Evolutionary conservation across 2,797 vertebrate species (phyloP), one percentile per base, ranked within the genome.

Genomic region (Channallabes apus): DNA sequence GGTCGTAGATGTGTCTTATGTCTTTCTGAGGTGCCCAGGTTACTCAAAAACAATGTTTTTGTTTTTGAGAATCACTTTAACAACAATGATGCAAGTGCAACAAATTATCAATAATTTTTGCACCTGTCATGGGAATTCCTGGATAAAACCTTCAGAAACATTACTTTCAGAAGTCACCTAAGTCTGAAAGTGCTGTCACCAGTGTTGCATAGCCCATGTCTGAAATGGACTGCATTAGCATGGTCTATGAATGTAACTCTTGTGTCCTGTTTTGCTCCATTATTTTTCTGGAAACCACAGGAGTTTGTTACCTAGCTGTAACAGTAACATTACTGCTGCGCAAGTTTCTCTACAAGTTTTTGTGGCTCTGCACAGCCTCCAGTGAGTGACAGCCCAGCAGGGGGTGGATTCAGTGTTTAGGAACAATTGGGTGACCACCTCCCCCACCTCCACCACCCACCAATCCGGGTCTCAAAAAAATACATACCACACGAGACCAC

Each of bases 401-500:
- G 93, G 93, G 92, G 92, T 94, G 87, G 86, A 91, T 93, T 94
- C 96, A 96, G 93, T 95, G 95, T 97, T 96, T 91, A 92, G 92
- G 95, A 98, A 98, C 96, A 99, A 98, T 98, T 95, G 95, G 95
- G 93, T 87, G 85, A 89, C 93, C 91, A 88, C 84, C 83, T 80
- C 29, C 72, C 38, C 75, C 94, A 95, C 96, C 93, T 94, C n/a
- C 4, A 4, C 18, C 14, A 18, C 32, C 7, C 58, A 59, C 58
- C 58, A 17, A 59, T 22, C 58, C 15, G 20, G 20, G 20, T 22
- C 20, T 22, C 4, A 27, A 51, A n/a, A n/a, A 65, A 93, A 92
- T 91, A 89, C 96, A 97, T 96, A 97, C 96, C 96, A 94, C 93
- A 94, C 92, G 87, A 94, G 97, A 97, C 97, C 97, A 97, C 97